Base-by-base conservation (phyloP, 2,888 invertebrate genomes). In the Tholera decimalis region DNA sequence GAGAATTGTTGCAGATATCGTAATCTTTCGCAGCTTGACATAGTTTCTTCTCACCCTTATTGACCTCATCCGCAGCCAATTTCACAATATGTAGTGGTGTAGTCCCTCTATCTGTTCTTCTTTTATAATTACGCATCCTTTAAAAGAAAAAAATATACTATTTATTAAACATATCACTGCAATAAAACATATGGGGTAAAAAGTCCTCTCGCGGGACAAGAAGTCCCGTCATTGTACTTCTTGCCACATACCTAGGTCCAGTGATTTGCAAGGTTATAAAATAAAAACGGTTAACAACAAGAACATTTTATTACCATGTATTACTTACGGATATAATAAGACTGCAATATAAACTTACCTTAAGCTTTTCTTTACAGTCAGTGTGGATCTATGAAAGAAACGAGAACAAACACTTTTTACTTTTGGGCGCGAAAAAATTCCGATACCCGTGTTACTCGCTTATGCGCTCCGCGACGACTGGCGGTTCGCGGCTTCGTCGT, bases 61-160 rank as follows among this genome's bases (percentile, higher is more conserved):
- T 41, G 39, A 41, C 39, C 9, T 41, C 28, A 20, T 56, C 44
- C 22, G 41, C 22, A 30, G 43, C 33, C 13, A 43, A 30, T n/a
- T 56, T 44, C 30, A 56, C 18, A 56, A 56, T 41, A 41, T 41
- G 39, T 20, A 41, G 39, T 18, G 39, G 39, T 41, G 39, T 41
- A 41, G 35, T 22, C 50, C 50, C 20, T 22, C 35, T 33, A 51
- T 41, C 39, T 41, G 39, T 41, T 6, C 39, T 41, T 41, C 39
- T 41, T 41, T 41, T 41, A 41, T 41, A 41, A 41, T 41, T 20
- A 41, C 39, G 39, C 39, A 41, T 41, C 39, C 39, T 39, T 39
- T 39, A 39, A 39, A 39, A 39, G 18, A 39, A 39, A 35, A 35
- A 35, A 35, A 35, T 35, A 35, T 15, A 35, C 35, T 35, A 35